phyloP scores from a whole-genome alignment of 2,888 invertebrate species.

The Prostheceraeus crozeri region DNA sequence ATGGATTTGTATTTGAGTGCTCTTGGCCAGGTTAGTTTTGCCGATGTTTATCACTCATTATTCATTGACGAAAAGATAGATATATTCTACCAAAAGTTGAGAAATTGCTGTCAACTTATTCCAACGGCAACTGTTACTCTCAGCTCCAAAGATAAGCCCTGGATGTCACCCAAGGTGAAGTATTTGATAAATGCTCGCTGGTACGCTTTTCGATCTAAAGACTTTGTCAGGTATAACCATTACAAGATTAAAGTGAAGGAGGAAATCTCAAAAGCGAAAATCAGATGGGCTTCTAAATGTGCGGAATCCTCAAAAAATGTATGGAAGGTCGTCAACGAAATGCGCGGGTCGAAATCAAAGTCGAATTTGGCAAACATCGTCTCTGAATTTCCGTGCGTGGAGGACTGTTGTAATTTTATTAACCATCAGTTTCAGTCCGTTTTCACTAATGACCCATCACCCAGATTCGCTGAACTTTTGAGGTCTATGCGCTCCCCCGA shows the following conservation, averaged over 20 bases:
- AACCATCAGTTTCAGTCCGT: constrained; percentile 9
- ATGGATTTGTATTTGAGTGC: not conserved
- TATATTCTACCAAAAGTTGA: constrained; percentile 8
- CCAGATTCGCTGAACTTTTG: too few relatives aligned
- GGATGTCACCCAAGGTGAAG: constrained; percentile 3
- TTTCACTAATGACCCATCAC: constrained; percentile 1
- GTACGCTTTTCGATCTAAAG: not conserved
- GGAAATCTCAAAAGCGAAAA: constrained; percentile 7
- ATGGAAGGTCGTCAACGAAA: constrained; percentile 11
- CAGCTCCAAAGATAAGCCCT: constrained; percentile 6
- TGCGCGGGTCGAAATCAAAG: not conserved
- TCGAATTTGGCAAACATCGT: not conserved
- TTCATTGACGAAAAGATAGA: not conserved
- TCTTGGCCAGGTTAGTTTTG: constrained; percentile 12
- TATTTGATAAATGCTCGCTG: constrained; percentile 9
- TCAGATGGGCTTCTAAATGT: constrained; percentile 2
- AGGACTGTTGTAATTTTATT: not conserved
- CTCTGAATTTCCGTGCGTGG: not conserved
- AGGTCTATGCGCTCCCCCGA: too few relatives aligned
- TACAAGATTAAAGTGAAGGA: not conserved
- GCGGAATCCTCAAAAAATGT: constrained; percentile 4
- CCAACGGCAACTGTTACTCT: constrained; percentile 1
- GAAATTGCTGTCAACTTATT: not conserved
- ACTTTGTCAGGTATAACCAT: constrained; percentile 4
- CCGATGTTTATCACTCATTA: not conserved